Base-by-base conservation (phyloP, 2,888 invertebrate species). In the Drosophila kambysellisi region DNA sequence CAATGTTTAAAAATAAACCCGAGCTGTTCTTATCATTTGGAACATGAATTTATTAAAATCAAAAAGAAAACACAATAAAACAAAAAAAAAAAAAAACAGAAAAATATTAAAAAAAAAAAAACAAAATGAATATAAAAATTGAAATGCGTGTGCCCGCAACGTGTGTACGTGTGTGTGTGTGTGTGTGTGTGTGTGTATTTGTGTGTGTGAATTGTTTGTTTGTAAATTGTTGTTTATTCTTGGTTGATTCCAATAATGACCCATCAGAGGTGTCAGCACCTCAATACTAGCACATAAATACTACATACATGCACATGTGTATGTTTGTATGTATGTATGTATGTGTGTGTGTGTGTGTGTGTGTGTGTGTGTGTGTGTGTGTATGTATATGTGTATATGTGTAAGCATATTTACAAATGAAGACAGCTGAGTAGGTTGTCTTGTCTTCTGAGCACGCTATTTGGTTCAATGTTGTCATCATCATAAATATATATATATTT, bases 1-100 rank as follows among this genome's bases (percentile, higher is more conserved):
- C 86, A 83, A 81, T 80, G 83, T 81, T 83, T 88, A 88, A 90
- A 88, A 90, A 88, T 90, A 90, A 85, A 81, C 78, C 37, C 73
- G 62, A 74, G 70, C 70, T 67, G n/a, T 33, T 70, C 58, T 83
- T 90, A 88, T 88, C 87, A 90, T 86, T 78, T 85, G 86, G 86
- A 86, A 88, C 90, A 89, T 86, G 81, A 79, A 74, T 81, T 82
- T 69, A 67, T 68, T 84, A 48, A 74, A 78, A 69, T 67, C 69
- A 43, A 62, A 64, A 70, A 51, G 41, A 66, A 60, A 70, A 69
- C 50, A 65, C 50, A 61, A 57, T 37, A 63, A 60, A 70, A 62
- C 25, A 56, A 32, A 54, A 66, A 30, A 30, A 20, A 39, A 30
- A 48, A 0, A 17, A 11, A 11, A 25, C 20, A 25, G 3, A 17